Conservation (phyloP, 1,140 invertebrate species). For the Drosophila bifasciata region DNA sequence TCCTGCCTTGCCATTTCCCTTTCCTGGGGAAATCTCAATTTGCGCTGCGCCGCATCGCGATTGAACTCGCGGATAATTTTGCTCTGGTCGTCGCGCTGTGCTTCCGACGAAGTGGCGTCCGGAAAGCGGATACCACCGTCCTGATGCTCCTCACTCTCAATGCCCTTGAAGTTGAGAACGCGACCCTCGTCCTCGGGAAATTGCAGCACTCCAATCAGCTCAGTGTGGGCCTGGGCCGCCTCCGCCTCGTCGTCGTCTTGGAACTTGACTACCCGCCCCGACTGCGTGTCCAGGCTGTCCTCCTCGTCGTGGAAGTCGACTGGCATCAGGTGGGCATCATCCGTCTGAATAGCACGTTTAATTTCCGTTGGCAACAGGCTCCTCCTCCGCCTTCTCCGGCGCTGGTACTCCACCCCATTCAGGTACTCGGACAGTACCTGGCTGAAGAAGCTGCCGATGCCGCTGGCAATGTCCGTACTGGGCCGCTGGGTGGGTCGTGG, state of each 20-base stretch:
- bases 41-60: slow-evolving; percentile 63
- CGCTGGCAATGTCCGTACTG: slow-evolving; percentile 70
- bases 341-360: slow-evolving; percentile 52
- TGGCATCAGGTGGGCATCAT: slow-evolving; percentile 50
- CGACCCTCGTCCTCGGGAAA: slow-evolving; percentile 63
- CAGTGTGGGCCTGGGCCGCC: slow-evolving; percentile 62
- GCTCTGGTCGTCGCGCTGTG: slow-evolving; percentile 13
- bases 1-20: not conserved
- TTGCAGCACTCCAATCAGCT: slow-evolving; percentile 69
- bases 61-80: slow-evolving; percentile 66
- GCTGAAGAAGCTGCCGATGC: slow-evolving; percentile 79
- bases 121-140: slow-evolving; percentile 65
- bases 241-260: slow-evolving; percentile 67
- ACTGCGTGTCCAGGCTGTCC: slow-evolving; percentile 71
- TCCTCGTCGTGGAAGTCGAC: slow-evolving; percentile 76
- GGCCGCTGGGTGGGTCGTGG: slow-evolving; percentile 61
- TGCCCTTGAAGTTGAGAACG: slow-evolving; percentile 60
- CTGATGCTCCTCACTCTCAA: slow-evolving; percentile 49
- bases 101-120: slow-evolving; percentile 57
- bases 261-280: slow-evolving; percentile 51
- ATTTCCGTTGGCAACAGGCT: slow-evolving; percentile 61
- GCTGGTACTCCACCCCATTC: slow-evolving; percentile 72
- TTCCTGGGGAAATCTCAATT: slow-evolving; percentile 72
- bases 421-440: slow-evolving; percentile 77
- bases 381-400: slow-evolving; percentile 50